Evolutionary conservation across 1,140 invertebrate species (phyloP).

Genomic region (Drosophila sproati): DNA sequence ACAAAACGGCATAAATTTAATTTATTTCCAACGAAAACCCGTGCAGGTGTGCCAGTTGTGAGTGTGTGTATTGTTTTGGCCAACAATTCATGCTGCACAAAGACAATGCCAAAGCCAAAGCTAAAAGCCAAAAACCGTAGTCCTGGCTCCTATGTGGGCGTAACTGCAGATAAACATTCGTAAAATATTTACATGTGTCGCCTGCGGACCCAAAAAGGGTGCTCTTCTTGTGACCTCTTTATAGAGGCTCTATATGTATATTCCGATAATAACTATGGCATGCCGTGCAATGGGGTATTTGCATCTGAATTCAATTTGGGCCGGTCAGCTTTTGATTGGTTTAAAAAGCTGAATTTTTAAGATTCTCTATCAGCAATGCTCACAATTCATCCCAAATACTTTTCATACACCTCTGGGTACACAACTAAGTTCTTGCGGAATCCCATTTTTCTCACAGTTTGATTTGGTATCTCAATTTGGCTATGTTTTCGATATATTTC

Average conservation of each 20-base stretch:
- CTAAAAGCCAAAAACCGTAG: conserved; percentile 3
- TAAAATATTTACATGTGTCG: conserved; percentile 69
- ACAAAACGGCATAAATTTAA: conserved; percentile 78
- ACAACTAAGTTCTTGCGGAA: too few relatives aligned
- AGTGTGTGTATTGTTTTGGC: conserved; percentile 41
- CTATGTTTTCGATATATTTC: too few relatives aligned
- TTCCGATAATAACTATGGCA: not conserved
- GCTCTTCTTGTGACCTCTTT: not conserved
- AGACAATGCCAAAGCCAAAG: conserved; percentile 39
- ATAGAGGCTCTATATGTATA: not conserved
- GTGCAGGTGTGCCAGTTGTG: conserved; percentile 56
- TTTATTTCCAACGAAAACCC: conserved; percentile 65
- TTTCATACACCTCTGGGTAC: too few relatives aligned
- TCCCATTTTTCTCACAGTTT: too few relatives aligned
- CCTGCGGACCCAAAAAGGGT: conserved; percentile 18
- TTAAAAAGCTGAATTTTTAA: not conserved
- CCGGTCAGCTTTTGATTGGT: not conserved
- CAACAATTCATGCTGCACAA: conserved; percentile 48
- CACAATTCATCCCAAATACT: not conserved
- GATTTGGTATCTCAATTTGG: too few relatives aligned
- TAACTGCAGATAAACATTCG: conserved; percentile 63
- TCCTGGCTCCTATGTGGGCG: conserved; percentile 13
- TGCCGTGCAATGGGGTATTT: not conserved
- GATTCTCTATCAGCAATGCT: not conserved
- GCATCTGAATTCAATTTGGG: not conserved